These are phyloP conservation scores for human DNA, from an alignment of 2,113 vertebrate species.

Conservation along the genomic window DNA sequence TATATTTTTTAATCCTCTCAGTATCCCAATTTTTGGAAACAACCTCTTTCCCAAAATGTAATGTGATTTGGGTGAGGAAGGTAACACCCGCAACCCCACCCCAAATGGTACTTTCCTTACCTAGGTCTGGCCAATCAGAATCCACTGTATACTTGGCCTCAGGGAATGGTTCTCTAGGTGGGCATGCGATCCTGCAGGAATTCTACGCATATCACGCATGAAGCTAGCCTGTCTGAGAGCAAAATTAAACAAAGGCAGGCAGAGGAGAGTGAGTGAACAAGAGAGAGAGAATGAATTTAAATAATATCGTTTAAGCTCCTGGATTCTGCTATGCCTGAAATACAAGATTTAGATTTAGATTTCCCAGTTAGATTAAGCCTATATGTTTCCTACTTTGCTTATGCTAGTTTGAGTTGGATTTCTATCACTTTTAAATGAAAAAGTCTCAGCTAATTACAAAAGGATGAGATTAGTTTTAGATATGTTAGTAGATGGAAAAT, in stretches of 20 bases:
- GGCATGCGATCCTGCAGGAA: neutral
- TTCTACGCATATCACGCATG: neutral
- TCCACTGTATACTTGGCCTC: neutral
- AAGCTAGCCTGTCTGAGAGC: neutral
- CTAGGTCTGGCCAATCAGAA: neutral
- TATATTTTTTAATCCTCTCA: neutral
- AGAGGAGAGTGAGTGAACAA: neutral
- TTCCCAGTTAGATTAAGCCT: neutral
- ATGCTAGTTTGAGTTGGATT: neutral
- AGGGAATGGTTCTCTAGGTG: neutral
- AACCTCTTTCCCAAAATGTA: neutral
- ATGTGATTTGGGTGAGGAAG: neutral
- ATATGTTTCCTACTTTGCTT: neutral
- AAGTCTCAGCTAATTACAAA: neutral
- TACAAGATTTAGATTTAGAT: neutral
- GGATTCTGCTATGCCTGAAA: neutral
- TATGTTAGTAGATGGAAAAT: neutral
- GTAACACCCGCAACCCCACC: neutral
- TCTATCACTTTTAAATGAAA: neutral
- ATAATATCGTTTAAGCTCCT: neutral
- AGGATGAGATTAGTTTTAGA: neutral
- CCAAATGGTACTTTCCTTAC: neutral
- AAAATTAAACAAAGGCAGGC: neutral
- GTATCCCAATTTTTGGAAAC: neutral
- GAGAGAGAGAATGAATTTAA: neutral